Conservation (phyloP, 2,797 vertebrate genomes). For the Aselliscus stoliczkanus region DNA sequence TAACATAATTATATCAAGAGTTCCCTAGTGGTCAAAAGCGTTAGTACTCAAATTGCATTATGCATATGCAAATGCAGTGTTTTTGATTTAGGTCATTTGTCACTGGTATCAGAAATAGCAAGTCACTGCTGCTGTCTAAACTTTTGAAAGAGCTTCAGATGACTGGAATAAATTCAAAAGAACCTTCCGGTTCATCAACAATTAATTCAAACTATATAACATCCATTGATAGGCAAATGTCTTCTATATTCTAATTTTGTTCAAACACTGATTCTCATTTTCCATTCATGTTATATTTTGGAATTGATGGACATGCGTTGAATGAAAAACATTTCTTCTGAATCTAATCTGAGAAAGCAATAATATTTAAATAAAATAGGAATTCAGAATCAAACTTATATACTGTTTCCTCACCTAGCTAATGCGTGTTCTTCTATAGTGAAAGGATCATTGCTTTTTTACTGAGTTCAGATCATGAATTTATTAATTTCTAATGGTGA, state of each 20-base stretch:
- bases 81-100: slow-evolving; percentile 71
- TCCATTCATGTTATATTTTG: background rate
- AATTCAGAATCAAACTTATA: background rate
- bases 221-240: background rate
- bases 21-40: slow-evolving; percentile 64
- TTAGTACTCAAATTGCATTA: slow-evolving; percentile 73
- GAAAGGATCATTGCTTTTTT: background rate
- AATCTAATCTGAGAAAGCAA: background rate
- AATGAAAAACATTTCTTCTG: background rate
- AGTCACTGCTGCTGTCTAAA: slow-evolving; percentile 22
- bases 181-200: background rate
- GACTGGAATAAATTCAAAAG: slow-evolving; percentile 2
- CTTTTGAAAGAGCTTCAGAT: background rate
- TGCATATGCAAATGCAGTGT: slow-evolving; percentile 65
- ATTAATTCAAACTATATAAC: background rate
- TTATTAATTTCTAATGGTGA: slow-evolving; percentile 20
- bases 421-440: background rate
- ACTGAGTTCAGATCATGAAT: background rate
- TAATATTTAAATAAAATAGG: background rate
- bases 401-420: background rate
- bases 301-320: background rate
- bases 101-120: slow-evolving; percentile 43
- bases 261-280: background rate
- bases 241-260: background rate
- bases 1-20: slow-evolving; percentile 75